Evolutionary conservation across 2,113 vertebrate species (phyloP).

Genomic region (Hyperoodon ampullatus): DNA sequence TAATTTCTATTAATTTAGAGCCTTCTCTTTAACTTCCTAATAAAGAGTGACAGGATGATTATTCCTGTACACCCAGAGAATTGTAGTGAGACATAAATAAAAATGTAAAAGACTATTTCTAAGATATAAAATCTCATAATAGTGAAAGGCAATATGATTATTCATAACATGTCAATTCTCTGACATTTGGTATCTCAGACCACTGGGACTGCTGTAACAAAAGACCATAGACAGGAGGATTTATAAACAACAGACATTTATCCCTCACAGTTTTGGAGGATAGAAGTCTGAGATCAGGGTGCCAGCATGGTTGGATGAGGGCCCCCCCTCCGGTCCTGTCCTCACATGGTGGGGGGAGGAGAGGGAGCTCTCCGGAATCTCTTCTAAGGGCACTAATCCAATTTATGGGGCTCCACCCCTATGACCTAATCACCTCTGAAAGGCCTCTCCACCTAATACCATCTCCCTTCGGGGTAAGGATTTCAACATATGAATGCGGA

Average conservation of each 20-base stretch:
- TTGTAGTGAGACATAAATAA: not conserved
- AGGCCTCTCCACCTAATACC: not conserved
- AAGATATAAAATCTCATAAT: not conserved
- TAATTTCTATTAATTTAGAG: not conserved
- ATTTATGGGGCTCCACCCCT: not conserved
- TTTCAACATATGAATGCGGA: not conserved
- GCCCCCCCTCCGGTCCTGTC: not conserved
- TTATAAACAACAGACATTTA: not conserved
- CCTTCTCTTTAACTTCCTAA: not conserved
- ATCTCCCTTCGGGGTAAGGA: not conserved
- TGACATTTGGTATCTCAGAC: not conserved
- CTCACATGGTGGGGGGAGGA: accelerated
- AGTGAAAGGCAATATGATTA: not conserved
- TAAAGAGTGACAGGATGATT: not conserved
- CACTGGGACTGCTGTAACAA: accelerated
- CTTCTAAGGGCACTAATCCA: not conserved
- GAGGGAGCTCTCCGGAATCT: not conserved
- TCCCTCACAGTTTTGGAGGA: not conserved
- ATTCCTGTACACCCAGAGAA: not conserved
- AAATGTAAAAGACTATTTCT: not conserved
- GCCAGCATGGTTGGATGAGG: not conserved
- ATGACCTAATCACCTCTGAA: not conserved
- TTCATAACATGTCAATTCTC: not conserved
- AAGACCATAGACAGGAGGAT: not conserved
- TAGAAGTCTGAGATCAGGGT: not conserved